Base-by-base conservation (phyloP, 2,113 vertebrate genomes). In the Corydoras maculifer region DNA sequence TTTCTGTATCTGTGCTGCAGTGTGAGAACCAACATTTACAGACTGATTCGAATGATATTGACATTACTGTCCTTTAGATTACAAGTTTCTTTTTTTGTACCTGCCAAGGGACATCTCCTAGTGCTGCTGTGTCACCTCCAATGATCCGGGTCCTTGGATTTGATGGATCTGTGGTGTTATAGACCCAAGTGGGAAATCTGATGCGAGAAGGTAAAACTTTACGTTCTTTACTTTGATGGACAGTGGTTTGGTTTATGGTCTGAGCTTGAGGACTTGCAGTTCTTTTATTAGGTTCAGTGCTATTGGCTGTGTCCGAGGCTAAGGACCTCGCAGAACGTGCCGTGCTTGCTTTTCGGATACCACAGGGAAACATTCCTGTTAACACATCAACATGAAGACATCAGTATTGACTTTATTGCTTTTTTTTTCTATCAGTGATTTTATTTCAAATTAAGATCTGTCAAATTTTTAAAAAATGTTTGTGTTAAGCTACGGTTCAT, bases 81-180 rank as follows among this genome's bases (percentile, higher is more conserved):
- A 25, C 18, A 25, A 25, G 15, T 3, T 43, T 43, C 7, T 43
- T 6, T 53, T 9, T 31, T 9, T 18, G 0, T 92, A 98, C 96
- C 95, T 98, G 96, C 95, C 94, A 98, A 9, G 95, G 94, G 71
- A 97, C 91, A 82, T 97, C 90, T 66, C 93, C 95, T 55, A 79
- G 90, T 67, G 63, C 14, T 60, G 91, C 92, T 2, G 82, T 64
- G 0, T 81, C 9, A 1, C 94, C 94, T 1, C 94, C 94, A 0
- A 97, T 90, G 0, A 98, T 87, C 1, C 90, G 86, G 0, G 2
- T n/a, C 55, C 76, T 65, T 3, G n/a, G 69, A 15, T 62, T 53
- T 35, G 25, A 6, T 3, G 11, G 30, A 58, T 65, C 57, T 9
- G 61, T 69, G 69, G 9, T 48, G 69, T 65, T 58, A 12, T 69